Conservation (phyloP, 1,140 invertebrate genomes). For the Atta cephalotes region DNA sequence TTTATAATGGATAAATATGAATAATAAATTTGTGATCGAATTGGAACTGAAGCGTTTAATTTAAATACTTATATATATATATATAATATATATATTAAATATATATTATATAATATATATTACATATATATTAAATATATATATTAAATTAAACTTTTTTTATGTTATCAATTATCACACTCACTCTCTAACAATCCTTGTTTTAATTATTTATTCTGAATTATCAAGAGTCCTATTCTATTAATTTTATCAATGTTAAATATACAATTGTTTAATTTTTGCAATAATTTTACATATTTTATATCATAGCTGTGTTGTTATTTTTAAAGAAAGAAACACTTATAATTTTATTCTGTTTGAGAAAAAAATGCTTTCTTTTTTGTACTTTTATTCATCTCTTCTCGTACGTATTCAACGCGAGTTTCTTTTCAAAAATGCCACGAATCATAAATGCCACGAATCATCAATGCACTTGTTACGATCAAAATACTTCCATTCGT, state of each 20-base stretch:
- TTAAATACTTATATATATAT: too few relatives aligned
- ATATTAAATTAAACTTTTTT: too few relatives aligned
- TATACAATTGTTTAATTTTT: background rate
- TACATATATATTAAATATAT: too few relatives aligned
- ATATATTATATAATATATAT: too few relatives aligned
- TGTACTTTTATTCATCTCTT: background rate
- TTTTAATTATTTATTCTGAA: too few relatives aligned
- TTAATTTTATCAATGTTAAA: background rate
- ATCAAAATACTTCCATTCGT: constrained; percentile 69
- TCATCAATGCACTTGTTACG: constrained; percentile 56
- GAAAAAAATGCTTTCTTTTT: background rate
- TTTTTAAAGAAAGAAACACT: background rate
- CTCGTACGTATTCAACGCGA: constrained; percentile 37
- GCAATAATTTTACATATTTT: background rate
- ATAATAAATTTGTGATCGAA: background rate
- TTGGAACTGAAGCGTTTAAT: too few relatives aligned
- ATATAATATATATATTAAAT: too few relatives aligned
- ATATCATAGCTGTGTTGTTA: background rate
- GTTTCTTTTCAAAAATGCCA: constrained; percentile 63
- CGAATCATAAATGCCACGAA: constrained; percentile 46
- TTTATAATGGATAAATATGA: background rate
- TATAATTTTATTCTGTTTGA: background rate
- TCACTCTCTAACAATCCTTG: too few relatives aligned
- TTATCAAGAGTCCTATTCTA: too few relatives aligned
- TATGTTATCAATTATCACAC: too few relatives aligned